These are phyloP conservation scores for Drosophila sturtevanti DNA, from an alignment of 1,140 invertebrate species.

Conservation along the genomic window DNA sequence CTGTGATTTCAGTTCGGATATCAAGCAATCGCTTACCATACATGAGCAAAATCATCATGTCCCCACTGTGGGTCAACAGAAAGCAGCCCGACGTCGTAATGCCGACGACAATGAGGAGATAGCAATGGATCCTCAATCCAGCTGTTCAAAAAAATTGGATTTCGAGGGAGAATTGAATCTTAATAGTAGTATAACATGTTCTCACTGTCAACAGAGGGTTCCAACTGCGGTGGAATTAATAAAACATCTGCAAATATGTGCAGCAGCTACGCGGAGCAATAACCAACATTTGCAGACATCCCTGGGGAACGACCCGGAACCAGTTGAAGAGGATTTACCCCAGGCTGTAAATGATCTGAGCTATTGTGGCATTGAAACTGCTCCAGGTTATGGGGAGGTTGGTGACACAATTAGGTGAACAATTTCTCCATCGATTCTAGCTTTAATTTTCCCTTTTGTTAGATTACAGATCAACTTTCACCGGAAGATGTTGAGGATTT, in stretches of 20 bases:
- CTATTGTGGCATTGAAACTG: conserved; percentile 83
- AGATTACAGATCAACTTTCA: conserved; percentile 78
- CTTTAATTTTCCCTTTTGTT: not conserved
- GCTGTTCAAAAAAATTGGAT: not conserved
- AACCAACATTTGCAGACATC: conserved; percentile 17
- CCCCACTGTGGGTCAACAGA: conserved; percentile 85
- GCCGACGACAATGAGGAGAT: conserved; percentile 36
- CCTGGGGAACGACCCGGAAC: conserved; percentile 35
- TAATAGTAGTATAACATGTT: conserved; percentile 30
- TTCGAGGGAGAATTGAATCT: not conserved
- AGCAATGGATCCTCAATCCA: conserved; percentile 1
- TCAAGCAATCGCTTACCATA: conserved; percentile 95
- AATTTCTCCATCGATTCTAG: not conserved
- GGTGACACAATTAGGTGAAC: conserved; percentile 21
- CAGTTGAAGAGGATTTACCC: conserved; percentile 44
- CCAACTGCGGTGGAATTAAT: conserved; percentile 58
- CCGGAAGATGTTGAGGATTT: conserved; percentile 72
- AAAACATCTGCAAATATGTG: conserved; percentile 46
- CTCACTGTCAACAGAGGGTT: conserved; percentile 65
- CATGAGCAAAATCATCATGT: conserved; percentile 95
- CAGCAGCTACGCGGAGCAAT: conserved; percentile 24
- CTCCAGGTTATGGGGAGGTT: conserved; percentile 84
- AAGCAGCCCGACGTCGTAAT: conserved; percentile 77
- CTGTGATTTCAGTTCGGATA: conserved; percentile 95
- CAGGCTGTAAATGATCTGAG: conserved; percentile 51